Conservation (phyloP, 1,140 invertebrate genomes). For the Lysiphlebus fabarum region DNA sequence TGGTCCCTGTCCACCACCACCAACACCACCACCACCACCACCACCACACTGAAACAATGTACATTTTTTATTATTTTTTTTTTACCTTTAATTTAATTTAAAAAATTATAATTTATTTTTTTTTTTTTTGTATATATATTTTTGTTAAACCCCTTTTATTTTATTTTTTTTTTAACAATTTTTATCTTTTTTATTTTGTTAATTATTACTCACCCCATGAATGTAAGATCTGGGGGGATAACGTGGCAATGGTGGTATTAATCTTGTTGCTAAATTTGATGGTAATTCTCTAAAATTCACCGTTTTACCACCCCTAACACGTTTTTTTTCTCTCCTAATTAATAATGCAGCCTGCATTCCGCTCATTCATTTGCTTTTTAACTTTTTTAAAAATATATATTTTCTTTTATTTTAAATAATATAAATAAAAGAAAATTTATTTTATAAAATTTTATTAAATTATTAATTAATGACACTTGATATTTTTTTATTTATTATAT, state of each 20-base stretch:
- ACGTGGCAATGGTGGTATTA: slow-evolving; percentile 78
- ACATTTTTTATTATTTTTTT: slow-evolving; percentile 1
- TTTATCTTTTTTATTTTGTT: slow-evolving; percentile 1
- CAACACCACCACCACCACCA: no score
- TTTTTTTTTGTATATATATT: slow-evolving; percentile 1
- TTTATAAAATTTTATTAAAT: no score
- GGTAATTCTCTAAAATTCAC: slow-evolving; percentile 74
- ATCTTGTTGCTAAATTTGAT: slow-evolving; percentile 79
- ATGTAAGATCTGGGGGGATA: slow-evolving; percentile 78
- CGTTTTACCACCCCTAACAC: slow-evolving; percentile 71
- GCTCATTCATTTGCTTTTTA: slow-evolving; percentile 50
- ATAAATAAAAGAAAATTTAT: no score
- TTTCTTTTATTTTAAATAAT: slow-evolving; percentile 1
- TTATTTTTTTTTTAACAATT: neutral
- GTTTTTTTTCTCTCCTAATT: slow-evolving; percentile 81
- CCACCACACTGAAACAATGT: neutral
- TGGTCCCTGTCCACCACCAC: slow-evolving; percentile 45
- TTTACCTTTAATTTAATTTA: neutral
- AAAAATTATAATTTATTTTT: neutral
- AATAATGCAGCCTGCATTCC: slow-evolving; percentile 87
- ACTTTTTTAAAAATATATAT: slow-evolving; percentile 34
- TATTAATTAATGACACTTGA: no score
- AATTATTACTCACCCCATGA: slow-evolving; percentile 53
- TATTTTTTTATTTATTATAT: neutral
- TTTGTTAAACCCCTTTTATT: neutral